Conservation (phyloP, 2,888 invertebrate species). For the Drosophila prolongata region DNA sequence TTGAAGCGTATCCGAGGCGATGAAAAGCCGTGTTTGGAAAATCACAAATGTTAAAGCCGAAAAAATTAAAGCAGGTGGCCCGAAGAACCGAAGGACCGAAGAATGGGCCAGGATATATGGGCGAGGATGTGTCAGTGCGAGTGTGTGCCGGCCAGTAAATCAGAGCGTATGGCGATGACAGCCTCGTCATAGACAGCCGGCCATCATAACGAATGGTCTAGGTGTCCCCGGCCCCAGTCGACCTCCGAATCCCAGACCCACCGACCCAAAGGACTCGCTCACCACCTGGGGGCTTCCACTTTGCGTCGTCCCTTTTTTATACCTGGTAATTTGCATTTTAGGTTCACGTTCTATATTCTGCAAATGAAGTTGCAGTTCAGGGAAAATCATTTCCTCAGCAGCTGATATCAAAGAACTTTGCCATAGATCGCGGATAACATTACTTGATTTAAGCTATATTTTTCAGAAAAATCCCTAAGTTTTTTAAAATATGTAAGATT, state of each 20-base stretch:
- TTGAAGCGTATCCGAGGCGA: background rate
- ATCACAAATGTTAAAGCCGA: conserved; percentile 12
- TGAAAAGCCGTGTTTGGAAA: conserved; percentile 14
- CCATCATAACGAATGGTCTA: conserved; percentile 68
- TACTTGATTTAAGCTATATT: too few relatives aligned
- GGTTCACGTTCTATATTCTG: background rate
- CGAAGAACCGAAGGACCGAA: background rate
- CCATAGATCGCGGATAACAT: too few relatives aligned
- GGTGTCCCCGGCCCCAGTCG: background rate
- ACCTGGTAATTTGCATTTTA: background rate
- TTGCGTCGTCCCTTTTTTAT: background rate
- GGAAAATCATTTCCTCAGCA: too few relatives aligned
- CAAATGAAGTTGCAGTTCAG: too few relatives aligned
- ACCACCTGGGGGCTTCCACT: conserved; percentile 18
- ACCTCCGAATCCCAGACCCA: background rate
- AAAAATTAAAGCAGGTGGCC: conserved; percentile 12
- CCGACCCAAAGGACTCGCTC: background rate
- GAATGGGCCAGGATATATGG: background rate
- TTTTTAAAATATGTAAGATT: too few relatives aligned
- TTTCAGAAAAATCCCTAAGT: too few relatives aligned
- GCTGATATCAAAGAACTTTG: too few relatives aligned
- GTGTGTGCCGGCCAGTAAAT: conserved; percentile 64
- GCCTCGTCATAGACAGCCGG: conserved; percentile 71
- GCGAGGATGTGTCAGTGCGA: conserved; percentile 2
- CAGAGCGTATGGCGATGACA: conserved; percentile 76